Conservation (phyloP, 2,888 invertebrate genomes). For the Minunthozetes semirufus region DNA sequence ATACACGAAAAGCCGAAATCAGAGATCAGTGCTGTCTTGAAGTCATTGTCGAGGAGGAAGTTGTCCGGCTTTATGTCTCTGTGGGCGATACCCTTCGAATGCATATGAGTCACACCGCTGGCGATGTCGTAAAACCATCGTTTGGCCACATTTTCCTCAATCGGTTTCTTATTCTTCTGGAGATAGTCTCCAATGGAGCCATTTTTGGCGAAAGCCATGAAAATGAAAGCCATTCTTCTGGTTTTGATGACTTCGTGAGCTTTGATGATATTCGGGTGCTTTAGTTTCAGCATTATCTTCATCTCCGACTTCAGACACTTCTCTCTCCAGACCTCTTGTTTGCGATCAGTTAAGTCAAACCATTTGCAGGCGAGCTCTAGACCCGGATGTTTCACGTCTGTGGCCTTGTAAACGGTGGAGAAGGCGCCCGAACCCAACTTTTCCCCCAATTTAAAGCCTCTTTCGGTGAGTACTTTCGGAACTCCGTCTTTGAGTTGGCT, state of each 20-base stretch:
- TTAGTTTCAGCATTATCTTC: slow-evolving; percentile 51
- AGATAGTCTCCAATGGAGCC: not conserved
- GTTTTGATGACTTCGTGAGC: slow-evolving; percentile 56
- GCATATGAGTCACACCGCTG: slow-evolving; percentile 23
- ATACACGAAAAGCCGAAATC: slow-evolving; percentile 37
- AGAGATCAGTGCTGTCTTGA: slow-evolving; percentile 25
- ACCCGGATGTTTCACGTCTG: not conserved
- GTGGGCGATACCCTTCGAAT: slow-evolving; percentile 35
- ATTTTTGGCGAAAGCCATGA: slow-evolving; percentile 57
- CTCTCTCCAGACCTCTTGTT: slow-evolving; percentile 33
- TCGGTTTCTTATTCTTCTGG: not conserved
- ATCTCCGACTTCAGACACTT: slow-evolving; percentile 61
- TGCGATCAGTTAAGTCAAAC: slow-evolving; percentile 23
- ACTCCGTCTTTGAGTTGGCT: not conserved
- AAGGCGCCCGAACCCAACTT: slow-evolving; percentile 33
- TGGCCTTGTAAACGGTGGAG: slow-evolving; percentile 30
- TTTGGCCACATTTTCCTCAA: slow-evolving; percentile 9
- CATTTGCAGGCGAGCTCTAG: slow-evolving; percentile 33
- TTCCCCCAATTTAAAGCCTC: slow-evolving; percentile 28
- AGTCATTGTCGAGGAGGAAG: slow-evolving; percentile 29
- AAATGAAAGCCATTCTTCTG: slow-evolving; percentile 54
- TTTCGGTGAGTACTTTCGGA: not conserved
- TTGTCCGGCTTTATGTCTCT: slow-evolving; percentile 36
- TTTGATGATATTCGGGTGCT: slow-evolving; percentile 57
- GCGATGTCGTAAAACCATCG: slow-evolving; percentile 26